Evolutionary conservation across 2,797 vertebrate genomes (phyloP), one percentile per base, ranked within the genome.

Genomic region (Pitangus sulphuratus): DNA sequence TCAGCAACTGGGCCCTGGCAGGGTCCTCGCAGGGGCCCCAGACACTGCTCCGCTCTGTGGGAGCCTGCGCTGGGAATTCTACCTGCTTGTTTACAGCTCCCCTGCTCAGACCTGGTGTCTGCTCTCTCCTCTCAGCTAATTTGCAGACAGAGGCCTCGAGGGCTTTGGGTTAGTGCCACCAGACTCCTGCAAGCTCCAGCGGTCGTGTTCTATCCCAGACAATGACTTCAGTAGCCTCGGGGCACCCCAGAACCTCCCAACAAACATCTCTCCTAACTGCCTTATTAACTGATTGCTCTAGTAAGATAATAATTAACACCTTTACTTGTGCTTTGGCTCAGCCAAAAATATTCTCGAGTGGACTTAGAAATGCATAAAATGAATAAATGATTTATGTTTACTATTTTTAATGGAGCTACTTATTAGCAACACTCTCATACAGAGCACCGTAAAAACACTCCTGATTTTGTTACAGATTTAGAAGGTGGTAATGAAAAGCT

Each of bases 231-330:
- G 92, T 96, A 93, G 92, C 96, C 95, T 88, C 57, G 2, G 2
- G 96, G 95, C 92, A 96, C 81, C 92, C 77, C 92, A 94, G 95
- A 96, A 91, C 80, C 94, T 95, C 91, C 93, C 71, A 88, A 90
- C 91, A 96, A 95, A 96, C 94, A 86, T 95, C 96, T 91, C 92
- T 71, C 76, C 54, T 94, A 94, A 95, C 93, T 96, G 94, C 94
- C 83, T 97, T 96, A 96, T 93, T 95, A 96, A 96, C 96, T 93
- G 95, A 96, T 97, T 83, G 81, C 94, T 91, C 45, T 82, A 93
- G 82, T 84, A 92, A 95, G 95, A 96, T 96, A 96, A 95, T 86
- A 96, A 95, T 96, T 93, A 96, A 96, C 95, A 96, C 94, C 74
- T 80, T 86, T 62, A 26, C 83, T 96, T 95, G 58, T 57, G 54